Evolutionary conservation across 2,888 invertebrate species (phyloP).

Genomic region (Sepiola atlantica): DNA sequence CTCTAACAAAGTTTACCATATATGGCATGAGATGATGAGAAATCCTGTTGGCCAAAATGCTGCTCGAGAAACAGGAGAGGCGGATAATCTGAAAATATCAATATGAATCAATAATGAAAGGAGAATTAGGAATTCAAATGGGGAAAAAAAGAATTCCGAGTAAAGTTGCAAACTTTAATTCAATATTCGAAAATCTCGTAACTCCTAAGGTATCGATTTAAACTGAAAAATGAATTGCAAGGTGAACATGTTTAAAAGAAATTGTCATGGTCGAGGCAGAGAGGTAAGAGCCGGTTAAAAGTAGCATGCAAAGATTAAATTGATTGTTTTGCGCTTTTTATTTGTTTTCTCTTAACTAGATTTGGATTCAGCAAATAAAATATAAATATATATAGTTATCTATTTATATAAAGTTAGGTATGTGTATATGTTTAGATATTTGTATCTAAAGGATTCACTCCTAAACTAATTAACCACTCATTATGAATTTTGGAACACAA

Average conservation of each 20-base stretch:
- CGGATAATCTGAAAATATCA: slow-evolving; percentile 16
- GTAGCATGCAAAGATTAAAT: not conserved
- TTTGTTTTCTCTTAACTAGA: not conserved
- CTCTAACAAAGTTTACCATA: not conserved
- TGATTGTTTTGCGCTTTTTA: not conserved
- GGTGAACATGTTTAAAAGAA: not conserved
- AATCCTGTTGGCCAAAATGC: not conserved
- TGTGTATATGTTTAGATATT: too few relatives aligned
- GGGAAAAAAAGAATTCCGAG: not conserved
- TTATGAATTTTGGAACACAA: too few relatives aligned
- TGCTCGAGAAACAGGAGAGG: not conserved
- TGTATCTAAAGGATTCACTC: too few relatives aligned
- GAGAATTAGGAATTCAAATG: not conserved
- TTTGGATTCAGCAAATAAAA: not conserved
- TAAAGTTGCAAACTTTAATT: slow-evolving; percentile 19
- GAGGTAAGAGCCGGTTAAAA: not conserved
- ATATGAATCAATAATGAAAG: not conserved
- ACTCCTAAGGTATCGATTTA: not conserved
- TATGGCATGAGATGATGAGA: not conserved
- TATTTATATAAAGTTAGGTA: too few relatives aligned
- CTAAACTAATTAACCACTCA: too few relatives aligned
- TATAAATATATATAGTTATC: too few relatives aligned
- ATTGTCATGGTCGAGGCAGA: not conserved
- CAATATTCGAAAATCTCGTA: not conserved
- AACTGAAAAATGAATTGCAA: not conserved